phyloP scores from a whole-genome alignment of 2,113 vertebrate genomes.

The Albula glossodonta region DNA sequence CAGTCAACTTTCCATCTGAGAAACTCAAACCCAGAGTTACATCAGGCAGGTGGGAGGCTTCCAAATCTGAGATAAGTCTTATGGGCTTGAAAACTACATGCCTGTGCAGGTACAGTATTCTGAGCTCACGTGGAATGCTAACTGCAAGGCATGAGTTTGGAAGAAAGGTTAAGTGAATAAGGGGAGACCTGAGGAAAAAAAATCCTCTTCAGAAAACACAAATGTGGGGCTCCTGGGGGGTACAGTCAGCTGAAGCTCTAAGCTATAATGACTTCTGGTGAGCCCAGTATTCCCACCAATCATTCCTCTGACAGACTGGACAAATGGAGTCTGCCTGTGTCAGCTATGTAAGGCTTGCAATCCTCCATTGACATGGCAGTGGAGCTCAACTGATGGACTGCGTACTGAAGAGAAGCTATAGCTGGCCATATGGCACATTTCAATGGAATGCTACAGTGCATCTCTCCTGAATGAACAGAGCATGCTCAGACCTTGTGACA shows the following conservation, averaged over 20 bases:
- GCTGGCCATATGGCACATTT: too few relatives aligned
- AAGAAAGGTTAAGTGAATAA: neutral
- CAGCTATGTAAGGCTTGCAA: neutral
- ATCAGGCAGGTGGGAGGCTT: neutral
- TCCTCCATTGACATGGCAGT: neutral
- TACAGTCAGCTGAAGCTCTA: neutral
- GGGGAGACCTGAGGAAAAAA: neutral
- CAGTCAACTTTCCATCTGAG: neutral
- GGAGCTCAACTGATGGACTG: neutral
- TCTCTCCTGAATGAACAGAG: too few relatives aligned
- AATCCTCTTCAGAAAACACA: neutral
- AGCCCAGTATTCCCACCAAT: too few relatives aligned
- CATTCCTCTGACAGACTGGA: too few relatives aligned
- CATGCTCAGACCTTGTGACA: neutral
- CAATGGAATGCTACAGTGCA: too few relatives aligned
- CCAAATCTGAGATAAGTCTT: neutral
- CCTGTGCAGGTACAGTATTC: slow-evolving; percentile 2
- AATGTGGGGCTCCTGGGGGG: neutral
- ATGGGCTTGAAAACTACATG: neutral
- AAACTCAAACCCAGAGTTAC: neutral
- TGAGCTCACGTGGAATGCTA: neutral
- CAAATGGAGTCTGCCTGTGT: neutral
- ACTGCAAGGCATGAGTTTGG: neutral
- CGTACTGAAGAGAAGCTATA: neutral
- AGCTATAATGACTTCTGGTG: neutral